These are phyloP conservation scores for Thinocorus orbignyianus DNA, from an alignment of 2,113 vertebrate genomes.

Conservation along the genomic window DNA sequence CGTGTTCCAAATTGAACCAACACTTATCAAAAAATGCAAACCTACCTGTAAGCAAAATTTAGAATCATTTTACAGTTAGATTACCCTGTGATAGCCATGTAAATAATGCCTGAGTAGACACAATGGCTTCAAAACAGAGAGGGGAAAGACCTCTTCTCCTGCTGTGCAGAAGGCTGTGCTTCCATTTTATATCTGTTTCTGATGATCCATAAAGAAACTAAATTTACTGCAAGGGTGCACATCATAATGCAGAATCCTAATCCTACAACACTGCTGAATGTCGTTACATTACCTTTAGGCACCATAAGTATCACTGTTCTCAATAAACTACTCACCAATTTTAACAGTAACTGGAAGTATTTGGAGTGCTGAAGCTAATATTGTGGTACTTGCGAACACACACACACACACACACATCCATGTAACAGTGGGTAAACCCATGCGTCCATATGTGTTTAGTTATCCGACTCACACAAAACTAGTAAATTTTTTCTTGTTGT, in stretches of 20 bases:
- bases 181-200: neutral
- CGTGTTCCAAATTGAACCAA: neutral
- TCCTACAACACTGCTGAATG: neutral
- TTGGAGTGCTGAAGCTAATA: neutral
- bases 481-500: neutral
- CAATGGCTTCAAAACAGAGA: neutral
- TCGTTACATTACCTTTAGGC: neutral
- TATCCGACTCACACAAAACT: neutral
- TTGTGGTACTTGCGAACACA: neutral
- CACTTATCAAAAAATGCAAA: neutral
- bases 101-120: neutral
- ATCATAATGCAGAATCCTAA: neutral
- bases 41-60: neutral
- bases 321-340: neutral
- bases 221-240: slow-evolving; percentile 36
- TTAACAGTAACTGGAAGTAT: neutral
- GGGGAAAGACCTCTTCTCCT: neutral
- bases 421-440: neutral
- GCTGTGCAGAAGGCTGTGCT: neutral
- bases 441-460: neutral
- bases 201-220: slow-evolving; percentile 44
- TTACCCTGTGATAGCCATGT: neutral
- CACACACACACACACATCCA: neutral
- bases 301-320: neutral
- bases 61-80: neutral